Conservation (phyloP, 1,140 invertebrate species). For the Homalodisca vitripennis region DNA sequence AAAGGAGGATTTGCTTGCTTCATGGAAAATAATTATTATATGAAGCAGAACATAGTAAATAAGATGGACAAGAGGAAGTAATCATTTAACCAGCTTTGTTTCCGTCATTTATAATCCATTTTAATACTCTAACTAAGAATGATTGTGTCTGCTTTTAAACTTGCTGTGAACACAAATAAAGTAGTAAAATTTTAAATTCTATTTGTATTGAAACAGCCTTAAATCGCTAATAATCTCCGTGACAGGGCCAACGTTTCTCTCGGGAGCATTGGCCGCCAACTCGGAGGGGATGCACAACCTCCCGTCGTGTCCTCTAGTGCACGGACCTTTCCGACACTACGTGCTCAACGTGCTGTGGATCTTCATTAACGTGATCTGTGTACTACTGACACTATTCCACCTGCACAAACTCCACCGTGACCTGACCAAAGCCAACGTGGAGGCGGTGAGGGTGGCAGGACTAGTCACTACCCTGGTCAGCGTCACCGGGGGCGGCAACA, state of each 20-base stretch:
- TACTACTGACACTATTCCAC: slow-evolving; percentile 81
- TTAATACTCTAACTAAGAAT: too few species aligned
- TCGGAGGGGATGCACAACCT: slow-evolving; percentile 71
- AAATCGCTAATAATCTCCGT: too few species aligned
- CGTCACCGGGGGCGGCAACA: slow-evolving; percentile 56
- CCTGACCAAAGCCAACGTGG: slow-evolving; percentile 72
- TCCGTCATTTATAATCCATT: too few species aligned
- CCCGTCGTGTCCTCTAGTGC: slow-evolving; percentile 77
- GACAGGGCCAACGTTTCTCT: slow-evolving; percentile 74
- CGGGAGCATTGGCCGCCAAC: slow-evolving; percentile 80
- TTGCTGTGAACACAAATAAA: too few species aligned
- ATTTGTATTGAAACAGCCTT: too few species aligned
- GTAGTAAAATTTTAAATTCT: too few species aligned
- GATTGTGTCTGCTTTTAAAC: too few species aligned
- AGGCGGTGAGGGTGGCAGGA: slow-evolving; percentile 69
- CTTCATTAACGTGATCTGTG: slow-evolving; percentile 81
- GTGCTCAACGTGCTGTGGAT: slow-evolving; percentile 90
- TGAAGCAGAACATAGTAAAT: too few species aligned
- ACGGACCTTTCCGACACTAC: slow-evolving; percentile 74
- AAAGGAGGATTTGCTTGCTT: too few species aligned
- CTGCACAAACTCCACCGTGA: slow-evolving; percentile 81
- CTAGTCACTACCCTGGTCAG: slow-evolving; percentile 72
- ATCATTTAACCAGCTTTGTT: too few species aligned
- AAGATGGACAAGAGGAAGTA: too few species aligned
- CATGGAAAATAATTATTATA: too few species aligned